Evolutionary conservation across 2,888 invertebrate species (phyloP).

Genomic region (Habroteleia sp.): DNA sequence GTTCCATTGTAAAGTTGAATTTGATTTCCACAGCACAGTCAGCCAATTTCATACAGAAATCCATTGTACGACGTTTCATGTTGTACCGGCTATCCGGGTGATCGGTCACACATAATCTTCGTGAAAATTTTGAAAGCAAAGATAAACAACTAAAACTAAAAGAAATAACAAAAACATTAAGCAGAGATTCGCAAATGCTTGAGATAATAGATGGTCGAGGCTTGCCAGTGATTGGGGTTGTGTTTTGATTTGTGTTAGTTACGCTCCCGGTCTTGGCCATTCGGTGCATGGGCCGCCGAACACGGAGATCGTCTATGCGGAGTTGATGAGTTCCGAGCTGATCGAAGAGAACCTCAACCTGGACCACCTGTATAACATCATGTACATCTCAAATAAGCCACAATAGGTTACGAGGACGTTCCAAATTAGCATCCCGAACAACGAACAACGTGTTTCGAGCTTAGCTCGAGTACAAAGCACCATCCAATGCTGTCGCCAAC

Average conservation of each 20-base stretch:
- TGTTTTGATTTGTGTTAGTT: constrained; percentile 79
- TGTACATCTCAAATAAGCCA: constrained; percentile 75
- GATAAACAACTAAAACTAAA: constrained; percentile 6
- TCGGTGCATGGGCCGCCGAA: constrained; percentile 75
- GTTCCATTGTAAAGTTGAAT: too few species aligned
- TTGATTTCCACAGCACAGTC: too few species aligned
- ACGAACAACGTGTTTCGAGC: constrained; percentile 13
- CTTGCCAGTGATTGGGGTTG: constrained; percentile 81
- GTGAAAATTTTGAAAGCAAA: constrained; percentile 4
- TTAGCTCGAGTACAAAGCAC: constrained; percentile 26
- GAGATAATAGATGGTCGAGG: constrained; percentile 66
- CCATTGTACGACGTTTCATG: constrained; percentile 66
- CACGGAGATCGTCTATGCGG: constrained; percentile 79
- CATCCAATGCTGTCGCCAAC: too few species aligned
- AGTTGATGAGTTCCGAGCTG: constrained; percentile 75
- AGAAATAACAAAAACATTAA: background rate
- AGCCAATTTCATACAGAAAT: constrained; percentile 2
- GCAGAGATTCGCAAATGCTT: background rate
- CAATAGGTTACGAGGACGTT: too few species aligned
- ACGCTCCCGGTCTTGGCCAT: constrained; percentile 80
- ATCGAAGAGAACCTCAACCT: constrained; percentile 79
- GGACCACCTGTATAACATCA: constrained; percentile 76
- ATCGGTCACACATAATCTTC: constrained; percentile 61
- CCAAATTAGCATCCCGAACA: too few species aligned
- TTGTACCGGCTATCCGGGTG: constrained; percentile 80